Conservation (phyloP, 2,888 invertebrate species). For the Osedax frankpressi region DNA sequence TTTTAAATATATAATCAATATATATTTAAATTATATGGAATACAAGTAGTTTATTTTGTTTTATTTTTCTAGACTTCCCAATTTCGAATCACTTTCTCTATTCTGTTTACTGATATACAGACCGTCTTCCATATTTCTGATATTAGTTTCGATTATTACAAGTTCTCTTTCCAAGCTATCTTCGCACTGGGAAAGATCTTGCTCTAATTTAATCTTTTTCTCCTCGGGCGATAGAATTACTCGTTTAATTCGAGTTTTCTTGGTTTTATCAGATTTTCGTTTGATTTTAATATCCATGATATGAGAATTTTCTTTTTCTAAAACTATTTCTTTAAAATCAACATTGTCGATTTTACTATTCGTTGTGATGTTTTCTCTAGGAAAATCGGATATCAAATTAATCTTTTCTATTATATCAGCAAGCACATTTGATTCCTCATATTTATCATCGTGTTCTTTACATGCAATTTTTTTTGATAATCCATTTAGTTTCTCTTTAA, state of each 20-base stretch:
- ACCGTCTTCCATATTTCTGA: neutral
- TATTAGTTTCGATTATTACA: neutral
- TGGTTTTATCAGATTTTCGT: neutral
- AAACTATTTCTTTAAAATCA: neutral
- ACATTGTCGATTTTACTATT: neutral
- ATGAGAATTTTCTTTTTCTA: neutral
- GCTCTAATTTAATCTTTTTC: neutral
- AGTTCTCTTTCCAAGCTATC: neutral
- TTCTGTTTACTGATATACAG: too few species aligned
- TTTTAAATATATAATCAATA: too few species aligned
- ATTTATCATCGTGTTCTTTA: neutral
- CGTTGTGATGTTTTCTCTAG: neutral
- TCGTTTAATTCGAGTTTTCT: too few species aligned
- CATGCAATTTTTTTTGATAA: neutral
- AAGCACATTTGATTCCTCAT: neutral
- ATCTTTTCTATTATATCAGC: neutral
- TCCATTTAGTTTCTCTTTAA: neutral
- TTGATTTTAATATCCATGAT: neutral
- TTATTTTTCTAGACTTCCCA: too few species aligned
- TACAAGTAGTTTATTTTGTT: too few species aligned
- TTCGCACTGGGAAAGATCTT: neutral
- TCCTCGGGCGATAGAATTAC: too few species aligned
- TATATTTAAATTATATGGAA: too few species aligned
- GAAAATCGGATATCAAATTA: neutral
- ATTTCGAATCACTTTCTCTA: too few species aligned